Evolutionary conservation across 2,797 vertebrate genomes (phyloP), one percentile per base, ranked within the genome.

Genomic region (Clarias fuscus): DNA sequence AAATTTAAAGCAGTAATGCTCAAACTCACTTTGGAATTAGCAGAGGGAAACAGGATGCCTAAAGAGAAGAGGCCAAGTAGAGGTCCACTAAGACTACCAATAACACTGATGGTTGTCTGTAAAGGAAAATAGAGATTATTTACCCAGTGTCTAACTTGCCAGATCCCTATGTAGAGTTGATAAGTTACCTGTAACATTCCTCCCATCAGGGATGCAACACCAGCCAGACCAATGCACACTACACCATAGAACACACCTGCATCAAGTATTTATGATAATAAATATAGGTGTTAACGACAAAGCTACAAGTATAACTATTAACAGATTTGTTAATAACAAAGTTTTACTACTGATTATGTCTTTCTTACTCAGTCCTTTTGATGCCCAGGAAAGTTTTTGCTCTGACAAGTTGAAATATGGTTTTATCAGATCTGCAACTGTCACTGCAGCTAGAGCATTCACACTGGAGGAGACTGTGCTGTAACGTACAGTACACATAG

Each of bases 391-490:
- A 70, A 98, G 91, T 40, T 95, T 93, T 86, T 90, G 96, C 90
- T 98, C 97, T 78, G 97, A 96, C 78, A 97, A 91, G 0, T 91
- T 93, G 82, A 93, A 93, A 91, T 91, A 53, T 0, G 97, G 97
- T 90, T 91, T 97, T 86, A 99, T 92, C 67, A 99, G 90, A 84
- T 99, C 98, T 93, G 98, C 96, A 0, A 98, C 93, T 0, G 97
- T 98, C 53, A 99, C 98, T 0, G 98, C 96, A 83, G 97, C 95
- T 89, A 99, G 91, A 18, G 97, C 97, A 33, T 97, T 99, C 89
- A 99, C 97, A 89, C 97, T 97, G 92, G 98, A 98, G 24, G 98
- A 99, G 90, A 98, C 97, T 0, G 97, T 99, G 93, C 98, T 99
- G 89, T 6, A 85, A 82, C 7, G 13, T 73, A 15, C 48, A 76